Percentiles rank a stretch among this genome's conserved stretches.
Conservation (phyloP, 2,888 invertebrate genomes). For the Phortica okadai region DNA sequence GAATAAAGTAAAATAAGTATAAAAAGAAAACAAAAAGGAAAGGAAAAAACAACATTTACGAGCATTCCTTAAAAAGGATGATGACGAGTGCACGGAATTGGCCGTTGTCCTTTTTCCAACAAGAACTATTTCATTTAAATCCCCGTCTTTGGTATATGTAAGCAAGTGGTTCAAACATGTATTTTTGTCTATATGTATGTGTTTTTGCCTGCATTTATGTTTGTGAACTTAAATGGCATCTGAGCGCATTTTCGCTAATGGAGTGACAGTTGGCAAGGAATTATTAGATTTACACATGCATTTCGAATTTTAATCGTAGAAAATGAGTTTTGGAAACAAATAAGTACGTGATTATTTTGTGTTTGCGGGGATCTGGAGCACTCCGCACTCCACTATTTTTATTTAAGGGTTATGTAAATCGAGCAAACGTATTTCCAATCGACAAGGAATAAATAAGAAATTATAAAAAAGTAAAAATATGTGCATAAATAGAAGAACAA, state of each 20-base stretch:
- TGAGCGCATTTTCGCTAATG: constrained; percentile 59
- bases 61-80: neutral
- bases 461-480: too few species aligned
- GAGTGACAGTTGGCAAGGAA: constrained; percentile 65
- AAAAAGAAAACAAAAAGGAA: neutral
- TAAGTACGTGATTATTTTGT: constrained; percentile 42
- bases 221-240: constrained; percentile 42
- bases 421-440: too few species aligned
- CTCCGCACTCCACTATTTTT: too few species aligned
- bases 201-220: neutral
- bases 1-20: too few species aligned
- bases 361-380: constrained; percentile 17
- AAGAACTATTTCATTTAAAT: constrained; percentile 4
- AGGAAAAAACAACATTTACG: too few species aligned
- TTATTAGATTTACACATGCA: constrained; percentile 68
- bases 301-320: constrained; percentile 48
- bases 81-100: constrained; percentile 35
- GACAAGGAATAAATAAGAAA: too few species aligned
- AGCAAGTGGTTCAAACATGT: neutral
- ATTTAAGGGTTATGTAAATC: too few species aligned
- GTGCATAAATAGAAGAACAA: too few species aligned
- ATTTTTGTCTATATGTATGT: constrained; percentile 3
- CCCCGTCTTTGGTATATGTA: neutral
- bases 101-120: constrained; percentile 31
- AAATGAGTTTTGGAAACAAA: constrained; percentile 7